Evolutionary conservation across 1,140 invertebrate genomes (phyloP).

Genomic region (Lerema accius): DNA sequence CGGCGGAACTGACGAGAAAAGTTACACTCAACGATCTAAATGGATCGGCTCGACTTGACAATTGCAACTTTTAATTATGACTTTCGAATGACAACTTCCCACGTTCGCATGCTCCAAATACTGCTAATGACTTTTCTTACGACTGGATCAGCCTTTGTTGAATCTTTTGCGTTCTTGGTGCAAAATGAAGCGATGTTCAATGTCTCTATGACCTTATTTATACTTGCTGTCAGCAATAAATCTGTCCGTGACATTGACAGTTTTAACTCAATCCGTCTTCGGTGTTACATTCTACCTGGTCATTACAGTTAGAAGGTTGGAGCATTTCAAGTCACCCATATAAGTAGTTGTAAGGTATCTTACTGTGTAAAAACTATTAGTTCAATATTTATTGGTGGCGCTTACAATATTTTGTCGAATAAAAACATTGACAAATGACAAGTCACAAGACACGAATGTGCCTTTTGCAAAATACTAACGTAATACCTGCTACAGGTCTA

Average conservation of each 20-base stretch:
- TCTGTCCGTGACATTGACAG: slow-evolving; percentile 33
- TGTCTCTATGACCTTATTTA: slow-evolving; percentile 19
- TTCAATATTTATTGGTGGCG: no score
- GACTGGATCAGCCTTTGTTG: slow-evolving; percentile 41
- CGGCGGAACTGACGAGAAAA: slow-evolving; percentile 44
- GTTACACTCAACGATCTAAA: slow-evolving; percentile 48
- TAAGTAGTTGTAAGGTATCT: slow-evolving; percentile 50
- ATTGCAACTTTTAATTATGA: slow-evolving; percentile 56
- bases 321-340: slow-evolving; percentile 52
- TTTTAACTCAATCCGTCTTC: slow-evolving; percentile 41
- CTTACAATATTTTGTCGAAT: no score
- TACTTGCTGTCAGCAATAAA: slow-evolving; percentile 12
- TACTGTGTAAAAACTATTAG: no score
- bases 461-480: no score
- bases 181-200: slow-evolving; percentile 22
- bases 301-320: slow-evolving; percentile 53
- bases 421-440: no score
- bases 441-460: no score
- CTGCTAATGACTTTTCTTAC: slow-evolving; percentile 55
- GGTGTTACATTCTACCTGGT: slow-evolving; percentile 42
- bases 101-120: slow-evolving; percentile 74
- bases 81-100: slow-evolving; percentile 62
- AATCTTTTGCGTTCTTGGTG: slow-evolving; percentile 28
- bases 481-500: slow-evolving; percentile 31
- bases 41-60: slow-evolving; percentile 41